A percentile compares a stretch with the other conserved stretches of the same genome.
Evolutionary conservation across 2,797 vertebrate genomes (phyloP).

Genomic region (Ptychadena robeensis): DNA sequence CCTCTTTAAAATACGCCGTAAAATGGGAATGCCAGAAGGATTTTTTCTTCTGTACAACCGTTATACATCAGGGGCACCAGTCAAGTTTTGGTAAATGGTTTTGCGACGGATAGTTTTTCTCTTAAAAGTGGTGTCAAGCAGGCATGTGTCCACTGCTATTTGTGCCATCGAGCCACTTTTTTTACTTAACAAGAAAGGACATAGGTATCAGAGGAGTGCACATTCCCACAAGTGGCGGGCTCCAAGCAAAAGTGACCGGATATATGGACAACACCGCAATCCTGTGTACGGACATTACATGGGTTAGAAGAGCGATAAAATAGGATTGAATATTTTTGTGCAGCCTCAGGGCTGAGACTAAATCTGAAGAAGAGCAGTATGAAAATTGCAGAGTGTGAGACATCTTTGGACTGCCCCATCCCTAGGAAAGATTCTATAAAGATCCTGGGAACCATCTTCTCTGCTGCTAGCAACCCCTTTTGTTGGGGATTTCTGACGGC

Average conservation of each 20-base stretch:
- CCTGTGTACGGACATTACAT: background rate
- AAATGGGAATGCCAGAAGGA: background rate
- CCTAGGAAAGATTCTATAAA: no score
- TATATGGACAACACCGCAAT: background rate
- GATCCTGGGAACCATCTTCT: no score
- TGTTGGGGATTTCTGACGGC: no score
- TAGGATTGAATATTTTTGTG: background rate
- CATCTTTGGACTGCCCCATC: no score
- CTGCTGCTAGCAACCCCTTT: no score
- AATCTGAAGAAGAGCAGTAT: no score
- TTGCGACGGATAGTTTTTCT: background rate
- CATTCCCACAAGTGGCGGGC: background rate
- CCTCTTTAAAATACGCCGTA: background rate
- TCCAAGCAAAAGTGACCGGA: background rate
- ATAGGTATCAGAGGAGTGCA: background rate
- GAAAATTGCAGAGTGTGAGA: no score
- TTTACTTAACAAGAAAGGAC: background rate
- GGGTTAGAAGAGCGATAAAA: background rate
- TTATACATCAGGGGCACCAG: background rate
- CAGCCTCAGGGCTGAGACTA: no score
- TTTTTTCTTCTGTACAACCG: background rate
- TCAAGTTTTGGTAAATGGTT: slow-evolving; percentile 1
- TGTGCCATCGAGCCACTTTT: background rate
- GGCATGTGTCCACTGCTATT: background rate
- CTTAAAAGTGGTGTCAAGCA: background rate